Evolutionary conservation across 2,888 invertebrate species (phyloP).

Genomic region (Chorisops tibialis): DNA sequence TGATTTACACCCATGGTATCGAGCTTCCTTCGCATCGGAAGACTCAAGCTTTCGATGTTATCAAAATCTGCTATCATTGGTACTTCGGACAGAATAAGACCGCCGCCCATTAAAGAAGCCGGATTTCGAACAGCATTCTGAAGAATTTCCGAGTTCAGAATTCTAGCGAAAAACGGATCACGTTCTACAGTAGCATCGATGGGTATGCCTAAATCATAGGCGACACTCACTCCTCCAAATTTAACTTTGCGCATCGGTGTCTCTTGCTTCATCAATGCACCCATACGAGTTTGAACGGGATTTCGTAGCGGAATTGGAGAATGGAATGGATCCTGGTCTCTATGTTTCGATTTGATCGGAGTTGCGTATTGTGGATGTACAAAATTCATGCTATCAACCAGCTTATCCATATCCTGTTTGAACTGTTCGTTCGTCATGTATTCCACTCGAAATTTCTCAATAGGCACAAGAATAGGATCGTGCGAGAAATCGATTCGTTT

Average conservation of each 20-base stretch:
- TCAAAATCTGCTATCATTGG: constrained; percentile 54
- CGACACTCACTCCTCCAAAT: constrained; percentile 44
- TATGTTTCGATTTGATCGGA: constrained; percentile 34
- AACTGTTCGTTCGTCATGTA: constrained; percentile 57
- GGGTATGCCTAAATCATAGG: constrained; percentile 46
- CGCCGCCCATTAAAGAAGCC: not conserved
- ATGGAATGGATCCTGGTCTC: constrained; percentile 37
- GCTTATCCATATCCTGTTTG: constrained; percentile 56
- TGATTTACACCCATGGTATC: constrained; percentile 57
- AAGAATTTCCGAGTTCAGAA: constrained; percentile 46
- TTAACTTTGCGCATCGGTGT: constrained; percentile 50
- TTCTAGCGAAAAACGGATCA: constrained; percentile 46
- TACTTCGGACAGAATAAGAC: constrained; percentile 20
- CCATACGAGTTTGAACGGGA: constrained; percentile 41
- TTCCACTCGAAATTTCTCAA: constrained; percentile 59
- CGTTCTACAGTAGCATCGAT: constrained; percentile 46
- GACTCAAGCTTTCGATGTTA: constrained; percentile 44
- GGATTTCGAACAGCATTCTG: constrained; percentile 41
- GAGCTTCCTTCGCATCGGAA: constrained; percentile 52
- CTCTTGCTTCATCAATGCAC: constrained; percentile 47
- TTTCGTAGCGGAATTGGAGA: constrained; percentile 47
- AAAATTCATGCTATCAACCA: constrained; percentile 39
- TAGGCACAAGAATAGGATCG: constrained; percentile 59
- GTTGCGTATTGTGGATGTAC: constrained; percentile 32
- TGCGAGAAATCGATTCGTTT: constrained; percentile 56